phyloP scores from a whole-genome alignment of 2,113 vertebrate genomes.

The Aptenodytes patagonicus region DNA sequence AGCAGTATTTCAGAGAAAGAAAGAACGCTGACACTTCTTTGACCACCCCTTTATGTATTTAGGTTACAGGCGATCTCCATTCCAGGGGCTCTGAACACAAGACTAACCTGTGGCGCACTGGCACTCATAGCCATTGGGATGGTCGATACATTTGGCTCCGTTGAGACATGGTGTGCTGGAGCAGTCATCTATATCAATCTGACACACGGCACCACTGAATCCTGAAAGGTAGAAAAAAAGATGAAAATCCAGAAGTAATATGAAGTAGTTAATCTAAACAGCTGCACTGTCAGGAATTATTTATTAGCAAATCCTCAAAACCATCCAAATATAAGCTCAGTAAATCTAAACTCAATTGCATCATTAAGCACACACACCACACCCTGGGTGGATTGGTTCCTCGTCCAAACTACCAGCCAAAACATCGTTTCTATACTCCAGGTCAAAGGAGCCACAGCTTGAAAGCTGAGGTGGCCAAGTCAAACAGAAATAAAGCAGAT shows the following conservation, averaged over 20 bases:
- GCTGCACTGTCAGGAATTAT: not conserved
- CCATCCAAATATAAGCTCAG: not conserved
- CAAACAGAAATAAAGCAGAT: not conserved
- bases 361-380: not conserved
- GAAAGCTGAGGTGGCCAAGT: not conserved
- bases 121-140: constrained; percentile 92
- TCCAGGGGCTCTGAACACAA: not conserved
- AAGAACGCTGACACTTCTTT: not conserved
- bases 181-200: constrained; percentile 94
- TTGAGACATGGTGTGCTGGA: constrained; percentile 93
- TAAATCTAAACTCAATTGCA: not conserved
- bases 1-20: not conserved
- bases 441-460: not conserved
- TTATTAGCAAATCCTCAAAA: not conserved
- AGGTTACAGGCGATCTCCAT: no score
- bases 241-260: not conserved
- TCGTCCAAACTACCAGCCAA: not conserved
- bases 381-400: not conserved
- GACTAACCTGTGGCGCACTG: constrained; percentile 90
- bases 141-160: constrained; percentile 91
- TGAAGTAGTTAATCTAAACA: not conserved
- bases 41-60: not conserved
- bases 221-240: constrained; percentile 68
- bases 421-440: not conserved
- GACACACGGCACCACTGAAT: constrained; percentile 90